Evolutionary conservation across 1,140 invertebrate genomes (phyloP), one percentile per base, ranked within the genome.

Genomic region (Bombus haemorrhoidalis): DNA sequence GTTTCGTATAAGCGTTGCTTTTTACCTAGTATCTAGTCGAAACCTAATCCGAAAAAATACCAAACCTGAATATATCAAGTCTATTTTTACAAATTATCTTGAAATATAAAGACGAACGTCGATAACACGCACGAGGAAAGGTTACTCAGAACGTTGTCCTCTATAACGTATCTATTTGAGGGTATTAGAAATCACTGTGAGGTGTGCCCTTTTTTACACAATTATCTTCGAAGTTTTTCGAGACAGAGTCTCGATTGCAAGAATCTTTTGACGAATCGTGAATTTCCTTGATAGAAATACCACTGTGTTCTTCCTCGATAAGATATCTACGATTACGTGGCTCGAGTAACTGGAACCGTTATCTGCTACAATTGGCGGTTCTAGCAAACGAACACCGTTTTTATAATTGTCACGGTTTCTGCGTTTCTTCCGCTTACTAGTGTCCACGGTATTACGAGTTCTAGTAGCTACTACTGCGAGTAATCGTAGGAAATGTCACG

Each of bases 91-190:
- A 6, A 53, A 53, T 53, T 18, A 53, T 53, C 18, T 22, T 1
- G 47, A 53, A 53, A 53, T 53, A 6, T 22, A 53, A 53, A 22
- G 1, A 0, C 18, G 18, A 53, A 8, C 18, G 18, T 18, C 18
- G 18, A 5, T 53, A 53, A 53, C 18, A 8, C 6, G 5, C 5
- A 22, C 0, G 18, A 22, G 18, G 6, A 8, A 22, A 53, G 8
- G 47, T 53, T 53, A 53, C 18, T 22, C 18, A 22, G 18, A 22
- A 0, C 18, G 18, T 53, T 53, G 18, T 22, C 5, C 47, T 53
- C 6, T 53, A 47, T 47, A 47, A 18, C 15, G 47, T 47, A 18
- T 0, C 6, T 18, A 22, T 53, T 53, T 53, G 47, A 22, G 18
- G 6, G 5, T 53, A 22, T 2, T 22, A n/a, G 47, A 53, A 53